phyloP scores from a whole-genome alignment of 1,140 invertebrate genomes.

The Cepaea nemoralis region DNA sequence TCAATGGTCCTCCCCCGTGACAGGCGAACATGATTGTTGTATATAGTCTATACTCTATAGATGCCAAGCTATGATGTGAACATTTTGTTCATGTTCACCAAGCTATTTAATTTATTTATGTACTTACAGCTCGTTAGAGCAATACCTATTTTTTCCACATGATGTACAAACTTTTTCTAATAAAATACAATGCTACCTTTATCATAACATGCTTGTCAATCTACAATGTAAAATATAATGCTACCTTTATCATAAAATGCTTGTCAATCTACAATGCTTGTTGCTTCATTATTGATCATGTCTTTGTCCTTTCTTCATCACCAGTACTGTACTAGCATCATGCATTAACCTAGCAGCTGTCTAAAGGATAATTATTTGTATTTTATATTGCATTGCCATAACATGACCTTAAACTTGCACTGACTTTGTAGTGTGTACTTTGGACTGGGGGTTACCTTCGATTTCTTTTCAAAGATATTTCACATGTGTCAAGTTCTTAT shows the following conservation, averaged over 20 bases:
- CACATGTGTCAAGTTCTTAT: no score
- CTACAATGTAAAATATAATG: background rate
- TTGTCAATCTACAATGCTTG: background rate
- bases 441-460: slow-evolving; percentile 11
- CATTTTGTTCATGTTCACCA: background rate
- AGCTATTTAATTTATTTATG: slow-evolving; percentile 34
- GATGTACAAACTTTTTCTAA: slow-evolving; percentile 34
- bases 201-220: background rate
- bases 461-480: no score
- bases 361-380: background rate
- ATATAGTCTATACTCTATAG: slow-evolving; percentile 27
- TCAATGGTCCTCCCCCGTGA: no score
- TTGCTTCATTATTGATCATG: background rate
- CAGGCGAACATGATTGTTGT: background rate
- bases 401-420: background rate
- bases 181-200: background rate
- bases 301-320: background rate
- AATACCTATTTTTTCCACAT: slow-evolving; percentile 17
- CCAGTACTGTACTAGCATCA: background rate
- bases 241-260: slow-evolving; percentile 5
- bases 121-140: slow-evolving; percentile 26
- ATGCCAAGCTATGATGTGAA: background rate
- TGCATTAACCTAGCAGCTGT: background rate
- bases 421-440: background rate
- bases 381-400: background rate